Evolutionary conservation across 2,113 vertebrate species (phyloP).

Genomic region (Oreochromis tanganicae): DNA sequence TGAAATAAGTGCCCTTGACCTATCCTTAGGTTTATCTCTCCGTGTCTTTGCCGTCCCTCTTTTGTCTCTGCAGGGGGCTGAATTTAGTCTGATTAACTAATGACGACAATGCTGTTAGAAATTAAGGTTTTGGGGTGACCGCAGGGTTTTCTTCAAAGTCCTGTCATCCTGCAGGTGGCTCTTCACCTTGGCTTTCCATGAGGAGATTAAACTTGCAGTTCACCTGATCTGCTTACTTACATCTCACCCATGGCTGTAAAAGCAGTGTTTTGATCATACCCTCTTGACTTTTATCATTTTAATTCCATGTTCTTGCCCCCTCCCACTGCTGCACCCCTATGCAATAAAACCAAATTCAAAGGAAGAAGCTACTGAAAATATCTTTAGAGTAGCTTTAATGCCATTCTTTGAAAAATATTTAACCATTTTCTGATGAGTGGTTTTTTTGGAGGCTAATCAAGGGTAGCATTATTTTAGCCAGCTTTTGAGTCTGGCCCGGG

Average conservation of each 20-base stretch:
- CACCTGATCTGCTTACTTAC: conserved; percentile 55
- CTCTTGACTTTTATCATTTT: background rate
- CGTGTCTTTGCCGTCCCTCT: conserved; percentile 75
- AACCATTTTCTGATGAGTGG: background rate
- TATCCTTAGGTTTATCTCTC: conserved; percentile 54
- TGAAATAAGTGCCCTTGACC: conserved; percentile 55
- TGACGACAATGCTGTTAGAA: conserved; percentile 83
- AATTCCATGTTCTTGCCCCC: background rate
- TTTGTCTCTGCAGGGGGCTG: conserved; percentile 75
- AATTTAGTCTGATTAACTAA: conserved; percentile 87
- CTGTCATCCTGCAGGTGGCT: conserved; percentile 68
- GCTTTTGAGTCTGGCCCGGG: conserved; percentile 30
- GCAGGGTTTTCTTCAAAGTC: conserved; percentile 74
- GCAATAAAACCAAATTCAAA: background rate
- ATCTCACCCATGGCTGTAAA: background rate
- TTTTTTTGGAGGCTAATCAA: background rate
- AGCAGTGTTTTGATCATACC: background rate
- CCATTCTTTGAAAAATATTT: background rate
- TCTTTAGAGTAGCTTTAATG: background rate
- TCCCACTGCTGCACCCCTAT: background rate
- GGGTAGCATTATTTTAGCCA: conserved; percentile 24
- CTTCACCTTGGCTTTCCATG: conserved; percentile 77
- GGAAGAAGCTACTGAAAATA: background rate
- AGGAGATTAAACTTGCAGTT: conserved; percentile 87
- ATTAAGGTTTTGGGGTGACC: conserved; percentile 68